Evolutionary conservation across 2,888 invertebrate genomes (phyloP).

Genomic region (Patella caerulea): DNA sequence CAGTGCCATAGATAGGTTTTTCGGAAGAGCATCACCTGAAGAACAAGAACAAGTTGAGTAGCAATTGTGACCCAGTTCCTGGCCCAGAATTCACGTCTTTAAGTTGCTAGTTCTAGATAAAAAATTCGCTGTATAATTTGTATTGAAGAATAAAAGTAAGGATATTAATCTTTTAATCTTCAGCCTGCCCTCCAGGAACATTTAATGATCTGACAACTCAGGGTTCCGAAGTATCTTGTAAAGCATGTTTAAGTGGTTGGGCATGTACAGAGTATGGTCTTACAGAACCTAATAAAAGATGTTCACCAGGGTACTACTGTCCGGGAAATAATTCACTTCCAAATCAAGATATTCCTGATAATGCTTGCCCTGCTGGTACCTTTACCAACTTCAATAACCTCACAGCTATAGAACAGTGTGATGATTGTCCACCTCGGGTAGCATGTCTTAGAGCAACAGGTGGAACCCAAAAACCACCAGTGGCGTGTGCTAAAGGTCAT

Average conservation of each 20-base stretch:
- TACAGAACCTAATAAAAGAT: conserved; percentile 59
- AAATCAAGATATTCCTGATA: conserved; percentile 55
- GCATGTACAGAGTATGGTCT: conserved; percentile 63
- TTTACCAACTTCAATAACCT: conserved; percentile 65
- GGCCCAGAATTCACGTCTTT: too few species aligned
- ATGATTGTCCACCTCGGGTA: conserved; percentile 50
- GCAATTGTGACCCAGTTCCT: too few species aligned
- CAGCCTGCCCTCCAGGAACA: conserved; percentile 61
- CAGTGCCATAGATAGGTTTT: too few species aligned
- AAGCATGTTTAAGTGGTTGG: conserved; percentile 57
- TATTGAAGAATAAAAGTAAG: too few species aligned
- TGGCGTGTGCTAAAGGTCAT: conserved; percentile 63
- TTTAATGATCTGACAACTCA: conserved; percentile 56
- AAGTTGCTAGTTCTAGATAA: too few species aligned
- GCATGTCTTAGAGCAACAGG: conserved; percentile 66
- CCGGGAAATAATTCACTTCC: conserved; percentile 62
- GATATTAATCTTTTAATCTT: not conserved
- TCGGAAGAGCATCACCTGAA: too few species aligned
- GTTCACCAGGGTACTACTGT: conserved; percentile 67
- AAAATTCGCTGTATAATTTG: too few species aligned
- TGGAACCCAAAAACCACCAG: conserved; percentile 64
- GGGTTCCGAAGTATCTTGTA: conserved; percentile 44
- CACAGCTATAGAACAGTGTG: conserved; percentile 62
- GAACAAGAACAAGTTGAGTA: too few species aligned
- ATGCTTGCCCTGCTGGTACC: conserved; percentile 66